Percentiles rank a stretch among this genome's conserved stretches.
Evolutionary conservation across 92 coral and sea anemone genomes (phyloP).

Genomic region (Parazoanthus swiftii): DNA sequence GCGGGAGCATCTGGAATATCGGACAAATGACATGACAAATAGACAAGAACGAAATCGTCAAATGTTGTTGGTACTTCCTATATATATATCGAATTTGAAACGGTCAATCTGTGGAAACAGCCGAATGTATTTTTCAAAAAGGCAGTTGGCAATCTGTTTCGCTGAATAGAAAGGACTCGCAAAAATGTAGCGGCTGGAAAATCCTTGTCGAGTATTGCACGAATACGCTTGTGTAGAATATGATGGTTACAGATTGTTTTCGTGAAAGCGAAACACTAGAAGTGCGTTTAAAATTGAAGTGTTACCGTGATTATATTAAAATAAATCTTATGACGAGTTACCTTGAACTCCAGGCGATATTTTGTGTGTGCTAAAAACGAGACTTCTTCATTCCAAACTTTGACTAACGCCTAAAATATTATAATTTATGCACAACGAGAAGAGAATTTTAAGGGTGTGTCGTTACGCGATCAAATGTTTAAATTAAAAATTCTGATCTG

Average conservation of each 20-base stretch:
- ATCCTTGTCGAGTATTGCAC: neutral
- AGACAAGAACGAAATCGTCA: neutral
- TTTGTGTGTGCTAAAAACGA: neutral
- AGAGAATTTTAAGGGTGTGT: constrained; percentile 27
- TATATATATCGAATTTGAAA: too few species aligned
- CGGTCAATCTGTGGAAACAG: neutral
- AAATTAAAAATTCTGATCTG: constrained; percentile 19
- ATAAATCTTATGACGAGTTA: neutral
- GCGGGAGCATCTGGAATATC: neutral
- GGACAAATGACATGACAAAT: neutral
- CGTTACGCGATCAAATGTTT: neutral
- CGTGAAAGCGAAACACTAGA: neutral
- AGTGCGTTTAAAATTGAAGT: too few species aligned
- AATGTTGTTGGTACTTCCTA: neutral
- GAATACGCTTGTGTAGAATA: neutral
- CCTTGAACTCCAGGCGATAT: neutral
- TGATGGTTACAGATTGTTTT: too few species aligned
- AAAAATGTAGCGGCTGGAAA: neutral
- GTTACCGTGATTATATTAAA: neutral
- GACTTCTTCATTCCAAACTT: constrained; percentile 14
- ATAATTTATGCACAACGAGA: constrained; percentile 12
- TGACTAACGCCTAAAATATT: constrained; percentile 2
- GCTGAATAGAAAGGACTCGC: neutral
- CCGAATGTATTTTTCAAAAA: neutral
- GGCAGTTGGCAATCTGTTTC: neutral